These are phyloP conservation scores for Sturmia bella DNA, from an alignment of 2,888 invertebrate genomes.

Conservation along the genomic window DNA sequence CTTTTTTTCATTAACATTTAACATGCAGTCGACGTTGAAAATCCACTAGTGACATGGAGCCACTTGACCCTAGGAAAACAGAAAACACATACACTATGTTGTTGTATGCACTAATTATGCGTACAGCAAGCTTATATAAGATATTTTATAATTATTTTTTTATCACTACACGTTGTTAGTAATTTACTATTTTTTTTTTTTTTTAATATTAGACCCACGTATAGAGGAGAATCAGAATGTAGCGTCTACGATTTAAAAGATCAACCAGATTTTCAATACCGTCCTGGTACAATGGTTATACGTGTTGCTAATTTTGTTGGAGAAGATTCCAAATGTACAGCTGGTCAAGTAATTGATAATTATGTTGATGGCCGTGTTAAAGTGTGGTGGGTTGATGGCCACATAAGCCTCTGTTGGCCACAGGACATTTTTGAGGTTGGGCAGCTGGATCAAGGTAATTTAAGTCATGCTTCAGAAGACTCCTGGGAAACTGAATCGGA, in stretches of 20 bases:
- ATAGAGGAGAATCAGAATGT: constrained; percentile 89
- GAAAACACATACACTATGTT: too few species aligned
- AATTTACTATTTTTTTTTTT: not conserved
- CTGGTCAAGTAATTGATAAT: constrained; percentile 95
- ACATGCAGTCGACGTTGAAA: too few species aligned
- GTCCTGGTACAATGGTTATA: constrained; percentile 95
- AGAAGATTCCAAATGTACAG: constrained; percentile 87
- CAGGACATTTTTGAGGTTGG: constrained; percentile 93
- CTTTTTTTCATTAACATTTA: too few species aligned
- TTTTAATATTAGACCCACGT: constrained; percentile 84
- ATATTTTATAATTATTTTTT: too few species aligned
- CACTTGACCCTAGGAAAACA: too few species aligned
- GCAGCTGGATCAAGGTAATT: constrained; percentile 88
- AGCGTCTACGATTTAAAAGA: constrained; percentile 98
- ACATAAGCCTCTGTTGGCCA: constrained; percentile 94
- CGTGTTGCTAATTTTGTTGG: constrained; percentile 90
- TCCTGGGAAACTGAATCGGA: constrained; percentile 93
- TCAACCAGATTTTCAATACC: constrained; percentile 96
- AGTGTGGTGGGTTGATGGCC: constrained; percentile 96
- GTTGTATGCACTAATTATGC: too few species aligned
- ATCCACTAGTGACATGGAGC: too few species aligned
- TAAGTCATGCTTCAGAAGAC: constrained; percentile 86
- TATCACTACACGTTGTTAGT: too few species aligned
- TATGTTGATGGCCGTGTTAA: constrained; percentile 92
- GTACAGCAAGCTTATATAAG: too few species aligned